phyloP scores from a whole-genome alignment of 2,888 invertebrate genomes.

The Drosophila mettleri region DNA sequence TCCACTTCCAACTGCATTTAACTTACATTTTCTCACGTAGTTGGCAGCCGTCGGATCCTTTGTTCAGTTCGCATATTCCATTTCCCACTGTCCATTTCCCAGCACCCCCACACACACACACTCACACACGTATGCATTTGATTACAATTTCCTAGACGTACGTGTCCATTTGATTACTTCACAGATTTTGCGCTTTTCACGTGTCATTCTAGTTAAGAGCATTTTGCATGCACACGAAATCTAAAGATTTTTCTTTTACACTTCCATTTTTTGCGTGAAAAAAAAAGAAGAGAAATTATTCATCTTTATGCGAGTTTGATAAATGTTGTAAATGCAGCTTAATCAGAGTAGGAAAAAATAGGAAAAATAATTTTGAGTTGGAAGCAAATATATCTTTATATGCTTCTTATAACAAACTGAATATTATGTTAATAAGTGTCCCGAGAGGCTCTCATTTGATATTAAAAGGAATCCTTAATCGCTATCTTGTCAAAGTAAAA shows the following conservation, averaged over 20 bases:
- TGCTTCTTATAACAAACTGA: neutral
- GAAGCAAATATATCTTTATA: neutral
- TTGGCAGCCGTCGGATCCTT: slow-evolving; percentile 37
- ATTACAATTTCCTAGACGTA: slow-evolving; percentile 47
- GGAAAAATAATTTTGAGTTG: neutral
- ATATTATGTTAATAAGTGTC: neutral
- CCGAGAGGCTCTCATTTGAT: neutral
- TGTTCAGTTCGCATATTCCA: slow-evolving; percentile 56
- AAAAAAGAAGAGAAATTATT: slow-evolving; percentile 59
- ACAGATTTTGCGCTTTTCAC: slow-evolving; percentile 73
- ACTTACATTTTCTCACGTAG: slow-evolving; percentile 68
- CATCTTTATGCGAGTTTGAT: slow-evolving; percentile 11
- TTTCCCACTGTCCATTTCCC: slow-evolving; percentile 41
- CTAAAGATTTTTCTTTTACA: slow-evolving; percentile 30
- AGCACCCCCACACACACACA: slow-evolving; percentile 25
- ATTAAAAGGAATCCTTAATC: neutral
- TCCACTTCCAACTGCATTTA: slow-evolving; percentile 9
- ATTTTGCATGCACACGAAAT: slow-evolving; percentile 77
- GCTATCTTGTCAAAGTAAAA: neutral
- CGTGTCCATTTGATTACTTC: slow-evolving; percentile 78
- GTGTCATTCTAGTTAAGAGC: slow-evolving; percentile 79
- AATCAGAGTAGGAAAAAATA: neutral
- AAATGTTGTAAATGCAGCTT: slow-evolving; percentile 6
- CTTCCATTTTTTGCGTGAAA: slow-evolving; percentile 21
- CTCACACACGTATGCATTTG: slow-evolving; percentile 34